phyloP scores from a whole-genome alignment of 1,140 invertebrate genomes.

The Bombyx mori region DNA sequence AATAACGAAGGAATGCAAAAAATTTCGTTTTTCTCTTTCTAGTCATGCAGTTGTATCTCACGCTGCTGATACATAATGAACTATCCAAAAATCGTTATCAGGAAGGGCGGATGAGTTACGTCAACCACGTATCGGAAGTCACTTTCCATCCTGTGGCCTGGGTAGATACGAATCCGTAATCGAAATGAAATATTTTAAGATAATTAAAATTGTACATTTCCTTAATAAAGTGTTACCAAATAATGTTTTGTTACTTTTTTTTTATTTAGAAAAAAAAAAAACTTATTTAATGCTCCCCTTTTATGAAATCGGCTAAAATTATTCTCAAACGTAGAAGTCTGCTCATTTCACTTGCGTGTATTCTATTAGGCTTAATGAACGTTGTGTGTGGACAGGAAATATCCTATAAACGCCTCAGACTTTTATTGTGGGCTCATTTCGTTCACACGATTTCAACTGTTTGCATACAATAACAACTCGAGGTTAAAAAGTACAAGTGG shows the following conservation, averaged over 20 bases:
- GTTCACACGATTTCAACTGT: slow-evolving; percentile 15
- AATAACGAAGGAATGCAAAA: too few species aligned
- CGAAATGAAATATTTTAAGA: too few species aligned
- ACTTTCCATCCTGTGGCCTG: not conserved
- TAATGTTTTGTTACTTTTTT: too few species aligned
- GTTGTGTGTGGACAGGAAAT: slow-evolving; percentile 8
- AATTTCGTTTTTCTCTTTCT: slow-evolving; percentile 3
- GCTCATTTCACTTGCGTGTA: not conserved
- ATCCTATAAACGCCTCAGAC: slow-evolving; percentile 11
- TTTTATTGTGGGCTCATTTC: slow-evolving; percentile 11
- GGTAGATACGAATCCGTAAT: not conserved
- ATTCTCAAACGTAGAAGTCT: not conserved
- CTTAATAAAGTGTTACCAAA: too few species aligned
- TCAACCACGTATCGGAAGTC: not conserved
- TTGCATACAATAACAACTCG: not conserved
- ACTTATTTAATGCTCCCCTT: not conserved
- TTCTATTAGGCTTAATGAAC: not conserved
- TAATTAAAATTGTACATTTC: too few species aligned
- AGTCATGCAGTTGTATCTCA: slow-evolving; percentile 6
- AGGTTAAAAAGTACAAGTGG: not conserved
- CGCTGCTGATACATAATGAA: slow-evolving; percentile 7
- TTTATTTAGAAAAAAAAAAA: too few species aligned
- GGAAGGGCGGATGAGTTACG: not conserved
- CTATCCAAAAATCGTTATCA: slow-evolving; percentile 1
- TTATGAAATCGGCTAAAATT: not conserved